Evolutionary conservation across 2,888 invertebrate genomes (phyloP).

Genomic region (Chrysolina americana): DNA sequence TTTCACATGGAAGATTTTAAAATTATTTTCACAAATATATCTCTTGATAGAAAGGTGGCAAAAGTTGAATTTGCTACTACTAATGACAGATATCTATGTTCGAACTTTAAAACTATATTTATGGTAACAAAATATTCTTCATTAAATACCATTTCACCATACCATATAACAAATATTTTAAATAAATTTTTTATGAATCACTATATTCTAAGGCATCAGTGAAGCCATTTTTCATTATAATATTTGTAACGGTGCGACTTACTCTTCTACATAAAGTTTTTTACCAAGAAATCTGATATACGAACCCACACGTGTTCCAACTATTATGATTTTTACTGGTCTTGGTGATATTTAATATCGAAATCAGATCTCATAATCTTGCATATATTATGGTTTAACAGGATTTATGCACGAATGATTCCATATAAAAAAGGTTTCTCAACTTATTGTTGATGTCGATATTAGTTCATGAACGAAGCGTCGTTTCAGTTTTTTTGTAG

Average conservation of each 20-base stretch:
- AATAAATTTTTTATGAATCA: too few species aligned
- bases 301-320: constrained; percentile 45
- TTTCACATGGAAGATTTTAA: too few species aligned
- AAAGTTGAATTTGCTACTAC: too few species aligned
- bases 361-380: constrained; percentile 48
- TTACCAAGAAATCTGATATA: constrained; percentile 30
- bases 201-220: neutral
- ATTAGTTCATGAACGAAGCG: constrained; percentile 11
- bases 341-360: constrained; percentile 46
- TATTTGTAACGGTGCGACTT: constrained; percentile 9
- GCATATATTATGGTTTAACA: constrained; percentile 40
- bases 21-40: too few species aligned
- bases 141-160: too few species aligned
- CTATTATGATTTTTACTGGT: constrained; percentile 38
- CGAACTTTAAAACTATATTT: too few species aligned
- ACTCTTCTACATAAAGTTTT: neutral
- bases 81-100: too few species aligned
- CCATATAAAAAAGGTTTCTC: constrained; percentile 47
- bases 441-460: constrained; percentile 35
- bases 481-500: constrained; percentile 2
- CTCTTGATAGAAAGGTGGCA: too few species aligned
- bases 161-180: too few species aligned
- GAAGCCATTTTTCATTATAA: constrained; percentile 8
- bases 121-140: too few species aligned
- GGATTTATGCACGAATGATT: constrained; percentile 44